Percentiles rank a stretch among this genome's conserved stretches.
Conservation (phyloP, 2,113 vertebrate genomes). For the Harpagus bidentatus region DNA sequence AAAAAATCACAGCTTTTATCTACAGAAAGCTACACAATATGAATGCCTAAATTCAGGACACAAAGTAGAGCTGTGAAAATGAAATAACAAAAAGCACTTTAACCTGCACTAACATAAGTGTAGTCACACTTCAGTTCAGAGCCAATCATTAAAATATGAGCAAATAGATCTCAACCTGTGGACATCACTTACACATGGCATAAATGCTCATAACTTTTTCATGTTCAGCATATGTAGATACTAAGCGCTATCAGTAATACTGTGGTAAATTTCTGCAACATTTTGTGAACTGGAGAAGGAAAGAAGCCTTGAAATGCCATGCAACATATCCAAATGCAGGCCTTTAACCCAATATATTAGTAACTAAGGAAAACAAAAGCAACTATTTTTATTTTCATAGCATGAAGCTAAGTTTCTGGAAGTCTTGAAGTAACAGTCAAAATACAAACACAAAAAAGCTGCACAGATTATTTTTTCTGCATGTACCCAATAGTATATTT, state of each 20-base stretch:
- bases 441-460: not conserved
- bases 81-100: not conserved
- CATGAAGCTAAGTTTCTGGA: not conserved
- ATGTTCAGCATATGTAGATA: not conserved
- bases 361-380: not conserved
- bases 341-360: not conserved
- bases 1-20: not conserved
- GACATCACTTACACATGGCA: not conserved
- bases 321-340: not conserved
- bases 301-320: not conserved
- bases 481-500: not conserved
- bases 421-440: not conserved
- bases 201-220: not conserved
- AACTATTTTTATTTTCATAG: not conserved
- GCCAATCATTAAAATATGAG: not conserved
- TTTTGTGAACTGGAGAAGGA: not conserved
- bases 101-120: rapidly evolving
- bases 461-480: not conserved
- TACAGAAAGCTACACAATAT: not conserved
- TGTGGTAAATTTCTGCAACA: not conserved
- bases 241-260: not conserved
- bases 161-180: not conserved
- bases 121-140: not conserved
- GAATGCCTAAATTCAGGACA: not conserved
- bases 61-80: not conserved